These are phyloP conservation scores for Agrotis ipsilon DNA, from an alignment of 2,888 invertebrate genomes.

Conservation along the genomic window DNA sequence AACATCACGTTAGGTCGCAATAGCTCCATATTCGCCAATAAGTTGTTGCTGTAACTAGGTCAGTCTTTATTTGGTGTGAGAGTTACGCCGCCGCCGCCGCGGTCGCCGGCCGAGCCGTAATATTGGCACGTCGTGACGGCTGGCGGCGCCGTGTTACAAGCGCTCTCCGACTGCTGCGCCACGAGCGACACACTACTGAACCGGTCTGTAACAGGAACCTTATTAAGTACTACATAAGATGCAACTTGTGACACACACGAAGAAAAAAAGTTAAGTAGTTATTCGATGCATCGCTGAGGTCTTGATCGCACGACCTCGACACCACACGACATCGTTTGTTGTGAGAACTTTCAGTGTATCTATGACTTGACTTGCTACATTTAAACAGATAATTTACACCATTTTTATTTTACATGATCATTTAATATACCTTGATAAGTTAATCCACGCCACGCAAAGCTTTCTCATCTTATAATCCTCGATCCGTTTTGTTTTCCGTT, in stretches of 20 bases:
- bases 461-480: neutral
- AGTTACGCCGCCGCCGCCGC: conserved; percentile 39
- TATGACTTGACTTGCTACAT: neutral
- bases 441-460: neutral
- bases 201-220: neutral
- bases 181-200: neutral
- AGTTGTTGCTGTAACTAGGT: conserved; percentile 37
- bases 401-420: neutral
- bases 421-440: conserved; percentile 2
- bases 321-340: conserved; percentile 9
- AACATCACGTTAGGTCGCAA: neutral
- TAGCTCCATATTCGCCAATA: conserved; percentile 7
- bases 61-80: conserved; percentile 48
- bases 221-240: no score
- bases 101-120: conserved; percentile 19
- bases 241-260: no score
- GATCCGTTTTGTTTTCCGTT: conserved; percentile 17
- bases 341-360: neutral
- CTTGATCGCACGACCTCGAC: neutral
- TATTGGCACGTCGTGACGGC: conserved; percentile 33
- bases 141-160: conserved; percentile 2
- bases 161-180: neutral
- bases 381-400: conserved; percentile 3
- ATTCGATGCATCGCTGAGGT: no score
- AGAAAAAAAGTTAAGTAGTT: no score